Percentiles rank a stretch among this genome's conserved stretches.
phyloP scores from a whole-genome alignment of 64 coral and sea anemone species.

The Dendrophyllia cribrosa region DNA sequence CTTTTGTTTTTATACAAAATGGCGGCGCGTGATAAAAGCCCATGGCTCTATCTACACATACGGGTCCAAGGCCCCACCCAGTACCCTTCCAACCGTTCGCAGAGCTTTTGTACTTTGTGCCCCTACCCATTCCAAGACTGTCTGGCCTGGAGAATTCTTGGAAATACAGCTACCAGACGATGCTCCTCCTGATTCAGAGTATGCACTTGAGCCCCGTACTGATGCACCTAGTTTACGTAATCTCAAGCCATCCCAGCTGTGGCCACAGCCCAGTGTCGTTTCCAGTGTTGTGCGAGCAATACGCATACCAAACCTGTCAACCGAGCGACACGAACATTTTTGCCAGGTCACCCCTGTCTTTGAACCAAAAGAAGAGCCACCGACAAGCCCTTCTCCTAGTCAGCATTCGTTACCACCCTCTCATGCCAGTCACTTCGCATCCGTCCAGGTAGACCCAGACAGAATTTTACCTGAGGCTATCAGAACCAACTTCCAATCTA shows the following conservation, averaged over 20 bases:
- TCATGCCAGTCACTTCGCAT: background rate
- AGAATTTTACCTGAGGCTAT: background rate
- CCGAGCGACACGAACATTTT: conserved; percentile 13
- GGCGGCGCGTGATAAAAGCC: no score
- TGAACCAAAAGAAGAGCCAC: background rate
- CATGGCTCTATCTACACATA: conserved; percentile 35
- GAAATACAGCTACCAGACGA: conserved; percentile 12
- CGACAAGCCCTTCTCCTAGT: background rate
- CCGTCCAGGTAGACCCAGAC: conserved; percentile 1
- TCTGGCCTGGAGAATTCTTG: conserved; percentile 55
- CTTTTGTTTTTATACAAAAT: no score
- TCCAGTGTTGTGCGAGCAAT: conserved; percentile 19
- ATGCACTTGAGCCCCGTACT: conserved; percentile 33
- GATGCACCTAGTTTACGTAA: background rate
- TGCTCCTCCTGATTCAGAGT: conserved; percentile 15
- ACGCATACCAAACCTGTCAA: conserved; percentile 29
- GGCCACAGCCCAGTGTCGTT: background rate
- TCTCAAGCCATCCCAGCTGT: conserved; percentile 15
- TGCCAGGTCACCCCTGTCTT: conserved; percentile 39
- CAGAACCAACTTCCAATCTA: background rate
- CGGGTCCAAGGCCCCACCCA: conserved; percentile 1
- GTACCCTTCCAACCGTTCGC: background rate
- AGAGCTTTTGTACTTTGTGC: background rate
- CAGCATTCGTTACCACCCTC: background rate
- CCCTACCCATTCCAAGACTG: conserved; percentile 26